Evolutionary conservation across 2,113 vertebrate species (phyloP).

Genomic region (Nansenia antarctica): DNA sequence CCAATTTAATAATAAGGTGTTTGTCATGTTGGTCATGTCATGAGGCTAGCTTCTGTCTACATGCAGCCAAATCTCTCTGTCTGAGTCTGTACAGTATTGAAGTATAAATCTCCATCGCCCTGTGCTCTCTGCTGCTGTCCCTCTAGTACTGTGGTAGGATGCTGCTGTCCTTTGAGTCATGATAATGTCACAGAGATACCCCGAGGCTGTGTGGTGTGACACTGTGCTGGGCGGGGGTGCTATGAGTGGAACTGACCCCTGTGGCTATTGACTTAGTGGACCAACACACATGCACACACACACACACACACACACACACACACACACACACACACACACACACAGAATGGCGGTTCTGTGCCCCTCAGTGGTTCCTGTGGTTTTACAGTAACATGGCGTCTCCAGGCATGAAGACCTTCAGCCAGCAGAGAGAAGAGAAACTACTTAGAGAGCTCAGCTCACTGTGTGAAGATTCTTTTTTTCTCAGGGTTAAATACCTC

Average conservation of each 20-base stretch:
- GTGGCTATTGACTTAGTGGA: background rate
- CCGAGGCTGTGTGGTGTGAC: background rate
- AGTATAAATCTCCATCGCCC: background rate
- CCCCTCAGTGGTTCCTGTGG: background rate
- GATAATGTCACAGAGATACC: background rate
- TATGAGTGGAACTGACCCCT: background rate
- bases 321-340: too few species aligned
- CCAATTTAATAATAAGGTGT: background rate
- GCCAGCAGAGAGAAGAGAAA: background rate
- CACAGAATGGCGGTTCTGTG: background rate
- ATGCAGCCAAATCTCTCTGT: too few species aligned
- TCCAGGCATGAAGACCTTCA: background rate
- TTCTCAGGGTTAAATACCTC: conserved; percentile 58
- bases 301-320: too few species aligned
- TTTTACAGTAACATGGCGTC: background rate
- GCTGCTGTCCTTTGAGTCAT: conserved; percentile 5
- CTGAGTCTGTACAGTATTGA: background rate
- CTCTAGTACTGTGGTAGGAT: background rate
- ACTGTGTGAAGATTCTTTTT: conserved; percentile 39
- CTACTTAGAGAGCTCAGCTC: conserved; percentile 22
- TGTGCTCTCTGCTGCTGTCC: background rate
- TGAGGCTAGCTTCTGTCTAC: too few species aligned
- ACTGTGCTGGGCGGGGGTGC: background rate
- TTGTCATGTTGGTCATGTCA: too few species aligned
- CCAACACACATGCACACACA: too few species aligned